Percentiles rank a stretch among this genome's conserved stretches.
phyloP scores from a whole-genome alignment of 2,797 vertebrate species.

The Intellagama lesueurii region DNA sequence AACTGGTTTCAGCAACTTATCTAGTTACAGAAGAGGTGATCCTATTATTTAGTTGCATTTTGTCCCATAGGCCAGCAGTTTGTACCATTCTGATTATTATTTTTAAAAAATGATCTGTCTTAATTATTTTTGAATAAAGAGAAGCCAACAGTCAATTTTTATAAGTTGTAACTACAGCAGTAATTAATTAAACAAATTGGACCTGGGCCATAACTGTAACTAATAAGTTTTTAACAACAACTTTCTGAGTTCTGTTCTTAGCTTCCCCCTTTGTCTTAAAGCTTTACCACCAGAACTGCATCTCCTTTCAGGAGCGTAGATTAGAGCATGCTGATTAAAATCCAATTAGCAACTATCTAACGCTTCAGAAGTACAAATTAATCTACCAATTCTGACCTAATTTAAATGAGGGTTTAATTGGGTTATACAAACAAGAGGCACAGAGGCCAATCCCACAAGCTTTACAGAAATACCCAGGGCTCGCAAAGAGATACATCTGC shows the following conservation, averaged over 20 bases:
- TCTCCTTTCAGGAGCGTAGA: slow-evolving; percentile 4
- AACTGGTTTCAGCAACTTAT: too few relatives aligned
- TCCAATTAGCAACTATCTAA: slow-evolving; percentile 41
- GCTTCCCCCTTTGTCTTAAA: slow-evolving; percentile 18
- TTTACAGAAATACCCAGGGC: slow-evolving; percentile 28
- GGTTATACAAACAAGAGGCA: slow-evolving; percentile 24
- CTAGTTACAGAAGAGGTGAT: too few relatives aligned
- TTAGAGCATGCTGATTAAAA: slow-evolving; percentile 35
- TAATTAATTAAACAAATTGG: neutral
- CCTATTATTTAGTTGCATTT: too few relatives aligned
- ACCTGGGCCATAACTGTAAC: neutral
- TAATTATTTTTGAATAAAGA: neutral
- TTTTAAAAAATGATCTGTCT: neutral
- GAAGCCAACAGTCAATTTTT: neutral
- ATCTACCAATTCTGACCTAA: slow-evolving; percentile 41
- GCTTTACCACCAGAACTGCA: neutral
- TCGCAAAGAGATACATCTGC: slow-evolving; percentile 19
- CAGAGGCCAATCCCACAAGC: slow-evolving; percentile 37
- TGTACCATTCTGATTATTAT: neutral
- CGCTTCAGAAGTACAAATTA: slow-evolving; percentile 42
- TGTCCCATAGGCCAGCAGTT: too few relatives aligned
- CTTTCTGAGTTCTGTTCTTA: neutral
- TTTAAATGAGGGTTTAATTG: slow-evolving; percentile 43
- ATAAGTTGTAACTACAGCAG: neutral
- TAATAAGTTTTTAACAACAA: neutral